Evolutionary conservation across 2,888 invertebrate genomes (phyloP), one percentile per base, ranked within the genome.

Genomic region (Scaptomyza polygonia): DNA sequence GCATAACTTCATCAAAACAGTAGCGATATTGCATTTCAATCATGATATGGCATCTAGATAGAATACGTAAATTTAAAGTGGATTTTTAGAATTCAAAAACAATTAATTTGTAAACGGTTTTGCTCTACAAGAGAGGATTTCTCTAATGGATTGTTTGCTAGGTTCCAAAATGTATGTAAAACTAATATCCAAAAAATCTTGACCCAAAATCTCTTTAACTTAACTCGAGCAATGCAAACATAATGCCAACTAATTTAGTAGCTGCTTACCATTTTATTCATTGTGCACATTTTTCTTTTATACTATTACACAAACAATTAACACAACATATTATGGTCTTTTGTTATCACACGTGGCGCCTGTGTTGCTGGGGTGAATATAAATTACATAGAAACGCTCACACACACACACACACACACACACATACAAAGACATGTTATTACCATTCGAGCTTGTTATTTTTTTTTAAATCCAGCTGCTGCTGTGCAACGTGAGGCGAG

Each of bases 401-500:
- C 36, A 14, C 36, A 16, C 16, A 39, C 39, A 9, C 16, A 8
- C 39, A 16, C 39, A 4, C 9, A 16, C 6, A 8, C 14, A 14
- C 36, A 0, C 14, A 39, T 16, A 1, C 16, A 6, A 8, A 39
- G 16, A 16, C 16, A 39, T 39, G 39, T 39, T 39, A 8, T 39
- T 39, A 3, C 39, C 39, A 16, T 16, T 16, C 9, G 16, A 9
- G 39, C 16, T 39, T 39, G 39, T 39, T 39, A 39, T 39, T 39
- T 39, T 39, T 39, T 39, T 47, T 47, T 58, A 58, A 61, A 67
- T 34, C 34, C 49, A 40, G 36, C 27, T 47, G 29, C 45, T 67
- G 25, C 1, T 40, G 34, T 29, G 2, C 16, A 49, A n/a, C 12
- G 39, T 25, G 18, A 44, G n/a, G 11, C 30, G 8, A 36, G 5